These are phyloP conservation scores for Erpornis zantholeuca DNA, from an alignment of 2,113 vertebrate genomes.

Conservation along the genomic window DNA sequence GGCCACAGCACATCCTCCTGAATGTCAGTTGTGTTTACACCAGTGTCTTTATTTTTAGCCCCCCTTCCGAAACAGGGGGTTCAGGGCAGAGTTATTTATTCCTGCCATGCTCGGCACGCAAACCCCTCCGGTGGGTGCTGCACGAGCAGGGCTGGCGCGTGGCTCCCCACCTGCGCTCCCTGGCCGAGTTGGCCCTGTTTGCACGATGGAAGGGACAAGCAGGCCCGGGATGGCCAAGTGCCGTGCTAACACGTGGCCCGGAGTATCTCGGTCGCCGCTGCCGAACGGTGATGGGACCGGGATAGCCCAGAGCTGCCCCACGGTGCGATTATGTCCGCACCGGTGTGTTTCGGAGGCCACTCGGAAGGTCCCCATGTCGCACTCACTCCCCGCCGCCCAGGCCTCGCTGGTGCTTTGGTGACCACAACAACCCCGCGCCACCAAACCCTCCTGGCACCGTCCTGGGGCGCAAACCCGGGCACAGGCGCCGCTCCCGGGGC, in stretches of 20 bases:
- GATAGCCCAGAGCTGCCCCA: neutral
- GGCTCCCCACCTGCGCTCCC: neutral
- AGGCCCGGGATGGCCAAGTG: fast-evolving
- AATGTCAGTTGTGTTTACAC: conserved; percentile 3
- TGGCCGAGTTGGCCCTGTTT: fast-evolving
- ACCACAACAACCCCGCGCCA: neutral
- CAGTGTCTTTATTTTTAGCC: conserved; percentile 22
- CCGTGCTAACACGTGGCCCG: fast-evolving
- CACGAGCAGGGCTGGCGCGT: neutral
- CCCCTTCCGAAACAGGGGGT: neutral
- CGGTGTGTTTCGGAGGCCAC: fast-evolving
- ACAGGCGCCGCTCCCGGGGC: neutral
- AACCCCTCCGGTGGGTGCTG: neutral
- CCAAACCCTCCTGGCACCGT: neutral
- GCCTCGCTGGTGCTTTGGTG: neutral
- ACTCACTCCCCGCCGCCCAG: fast-evolving
- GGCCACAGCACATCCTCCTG: neutral
- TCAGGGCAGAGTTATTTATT: neutral
- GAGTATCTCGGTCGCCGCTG: neutral
- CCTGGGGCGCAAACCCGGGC: neutral
- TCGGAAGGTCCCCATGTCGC: fast-evolving
- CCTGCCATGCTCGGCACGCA: neutral
- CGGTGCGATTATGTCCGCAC: neutral
- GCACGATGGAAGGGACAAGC: fast-evolving
- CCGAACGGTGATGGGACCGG: fast-evolving